phyloP scores from a whole-genome alignment of 2,888 invertebrate species.

The Pteria penguin region DNA sequence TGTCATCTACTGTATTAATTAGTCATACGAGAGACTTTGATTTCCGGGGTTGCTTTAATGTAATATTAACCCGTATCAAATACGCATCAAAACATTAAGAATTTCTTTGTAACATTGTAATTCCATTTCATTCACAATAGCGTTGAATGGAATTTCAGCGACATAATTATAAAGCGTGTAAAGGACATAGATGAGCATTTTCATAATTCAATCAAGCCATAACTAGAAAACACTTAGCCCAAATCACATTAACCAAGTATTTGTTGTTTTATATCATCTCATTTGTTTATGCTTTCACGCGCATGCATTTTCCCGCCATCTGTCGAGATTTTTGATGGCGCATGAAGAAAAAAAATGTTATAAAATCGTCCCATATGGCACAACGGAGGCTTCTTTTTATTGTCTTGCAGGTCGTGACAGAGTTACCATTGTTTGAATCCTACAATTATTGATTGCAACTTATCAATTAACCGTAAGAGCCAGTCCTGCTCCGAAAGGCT shows the following conservation, averaged over 20 bases:
- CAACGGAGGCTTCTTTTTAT: not conserved
- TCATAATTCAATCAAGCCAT: not conserved
- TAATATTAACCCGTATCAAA: too few species aligned
- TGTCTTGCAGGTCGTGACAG: not conserved
- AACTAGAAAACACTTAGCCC: not conserved
- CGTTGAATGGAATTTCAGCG: too few species aligned
- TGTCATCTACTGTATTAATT: too few species aligned
- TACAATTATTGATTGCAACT: not conserved
- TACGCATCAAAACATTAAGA: too few species aligned
- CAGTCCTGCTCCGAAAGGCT: not conserved
- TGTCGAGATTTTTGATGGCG: slow-evolving; percentile 16
- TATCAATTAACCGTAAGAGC: not conserved
- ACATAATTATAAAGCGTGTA: too few species aligned
- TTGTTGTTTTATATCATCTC: not conserved
- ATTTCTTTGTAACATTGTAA: too few species aligned
- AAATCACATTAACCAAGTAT: not conserved
- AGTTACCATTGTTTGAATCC: not conserved
- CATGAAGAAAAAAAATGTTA: not conserved
- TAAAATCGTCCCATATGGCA: not conserved
- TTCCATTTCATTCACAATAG: too few species aligned
- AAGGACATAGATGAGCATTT: too few species aligned
- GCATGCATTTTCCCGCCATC: slow-evolving; percentile 36
- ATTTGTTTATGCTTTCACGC: slow-evolving; percentile 6
- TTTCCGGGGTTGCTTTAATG: too few species aligned
- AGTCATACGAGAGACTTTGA: too few species aligned